Base-by-base conservation (phyloP, 2,888 invertebrate species). In the Tenthredo scrophulariae region DNA sequence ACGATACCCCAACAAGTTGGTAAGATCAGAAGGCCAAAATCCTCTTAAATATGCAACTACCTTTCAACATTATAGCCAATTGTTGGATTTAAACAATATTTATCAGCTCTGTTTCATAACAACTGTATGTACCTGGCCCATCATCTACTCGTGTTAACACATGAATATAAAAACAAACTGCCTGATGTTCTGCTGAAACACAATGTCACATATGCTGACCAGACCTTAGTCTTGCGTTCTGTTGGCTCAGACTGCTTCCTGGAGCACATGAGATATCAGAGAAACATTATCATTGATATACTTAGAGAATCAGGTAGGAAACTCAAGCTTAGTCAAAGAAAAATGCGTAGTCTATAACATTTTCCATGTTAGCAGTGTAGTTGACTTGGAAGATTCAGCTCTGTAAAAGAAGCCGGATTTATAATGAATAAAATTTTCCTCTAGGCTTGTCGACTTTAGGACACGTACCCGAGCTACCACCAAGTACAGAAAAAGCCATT, bases 61-160 rank as follows among this genome's bases (percentile, higher is more conserved):
- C 15, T 84, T 74, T 43, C 84, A 82, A 29, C n/a, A 67, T 43
- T 80, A 75, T 37, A 74, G 74, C 74, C 4, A 22, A 54, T n/a
- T 54, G n/a, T 54, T 54, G 7, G 5, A 50, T 50, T 79, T 40
- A 33, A 37, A 46, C 37, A 50, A 85, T 13, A 26, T 80, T 72
- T 94, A 94, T 65, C 93, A 96, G 98, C 97, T 7, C 92, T 98
- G 40, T 97, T 97, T 91, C 96, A 98, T 94, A 99, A 99, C 94
- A 98, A 99, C 93, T 98, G 98, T 92, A 96, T 97, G 96, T 98
- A 96, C 91, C 94, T 99, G 15, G 96, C 97, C 0, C 97, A 98
- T 93, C 95, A 96, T 89, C 94, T 97, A 84, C 94, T 95, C 84
- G 95, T 95, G 0, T 94, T 97, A 89, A 96, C 96, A 0, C 95